Evolutionary conservation across 1,140 invertebrate species (phyloP), one percentile per base, ranked within the genome.

Genomic region (Cyclina sinensis): DNA sequence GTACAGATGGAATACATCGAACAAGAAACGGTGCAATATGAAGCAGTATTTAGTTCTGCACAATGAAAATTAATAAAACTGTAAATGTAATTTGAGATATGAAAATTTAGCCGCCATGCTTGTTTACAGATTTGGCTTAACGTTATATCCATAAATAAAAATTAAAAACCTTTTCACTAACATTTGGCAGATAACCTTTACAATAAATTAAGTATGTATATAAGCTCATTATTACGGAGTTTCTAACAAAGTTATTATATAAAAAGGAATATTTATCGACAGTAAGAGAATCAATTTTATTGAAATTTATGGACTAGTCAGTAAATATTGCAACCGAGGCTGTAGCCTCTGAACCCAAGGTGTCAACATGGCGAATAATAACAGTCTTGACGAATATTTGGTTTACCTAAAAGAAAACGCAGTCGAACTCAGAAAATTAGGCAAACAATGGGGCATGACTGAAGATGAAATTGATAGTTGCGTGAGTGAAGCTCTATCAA

Each of bases 81-180:
- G 39, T 62, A 43, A 79, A 81, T 73, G 70, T 30, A 46, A 57
- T 86, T 90, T 79, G 78, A 32, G 21, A 62, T 88, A 73, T 85
- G 46, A 81, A 46, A 65, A 74, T 87, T 82, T 70, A 86, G 65
- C 73, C 90, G 91, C 91, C 91, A 91, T 91, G 91, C 91, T 91
- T 91, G 91, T 91, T 91, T 91, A 91, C 87, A 84, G 84, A 89
- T 86, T 82, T 48, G 81, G 30, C 48, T 59, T 32, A 21, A 27
- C 57, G 82, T 37, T 4, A 83, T 84, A n/a, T 68, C 62, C 83
- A 91, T 91, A 91, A 87, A 70, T 24, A 68, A 59, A 59, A 80
- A n/a, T n/a, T n/a, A n/a, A n/a, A n/a, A n/a, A n/a, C n/a, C n/a
- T n/a, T n/a, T 43, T 30, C 21, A 82, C 18, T 27, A 73, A 54